Evolutionary conservation across 1,140 invertebrate genomes (phyloP).

Genomic region (Reticulitermes speratus): DNA sequence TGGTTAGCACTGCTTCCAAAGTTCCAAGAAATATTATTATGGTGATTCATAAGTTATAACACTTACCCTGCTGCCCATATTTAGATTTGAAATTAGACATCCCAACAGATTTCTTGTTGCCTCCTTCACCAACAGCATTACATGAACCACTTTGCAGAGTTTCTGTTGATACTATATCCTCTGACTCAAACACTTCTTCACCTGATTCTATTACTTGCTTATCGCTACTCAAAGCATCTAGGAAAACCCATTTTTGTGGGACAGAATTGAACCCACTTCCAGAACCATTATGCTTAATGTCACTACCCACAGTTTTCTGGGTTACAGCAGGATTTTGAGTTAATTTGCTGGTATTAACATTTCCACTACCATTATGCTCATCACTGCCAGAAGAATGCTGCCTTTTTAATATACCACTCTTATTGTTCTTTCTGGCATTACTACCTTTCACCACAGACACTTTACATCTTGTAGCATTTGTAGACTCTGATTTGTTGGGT

Average conservation of each 20-base stretch:
- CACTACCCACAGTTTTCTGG: conserved; percentile 38
- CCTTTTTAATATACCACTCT: conserved; percentile 45
- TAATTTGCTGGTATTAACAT: conserved; percentile 2
- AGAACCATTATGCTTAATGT: conserved; percentile 43
- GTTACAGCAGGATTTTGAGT: conserved; percentile 33
- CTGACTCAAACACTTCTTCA: conserved; percentile 23
- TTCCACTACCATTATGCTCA: conserved; percentile 44
- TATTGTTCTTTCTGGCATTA: conserved; percentile 46
- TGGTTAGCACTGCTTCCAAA: too few relatives aligned
- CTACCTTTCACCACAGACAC: conserved; percentile 41
- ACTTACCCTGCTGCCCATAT: conserved; percentile 8
- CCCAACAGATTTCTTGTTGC: conserved; percentile 29
- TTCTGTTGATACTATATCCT: conserved; percentile 11
- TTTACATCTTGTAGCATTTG: not conserved
- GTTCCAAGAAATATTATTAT: too few relatives aligned
- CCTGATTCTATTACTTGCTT: conserved; percentile 13
- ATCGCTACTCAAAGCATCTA: conserved; percentile 39
- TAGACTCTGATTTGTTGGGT: conserved; percentile 22
- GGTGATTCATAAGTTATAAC: not conserved
- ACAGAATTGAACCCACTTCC: conserved; percentile 22
- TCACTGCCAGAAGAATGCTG: conserved; percentile 55
- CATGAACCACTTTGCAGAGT: not conserved
- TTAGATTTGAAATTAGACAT: conserved; percentile 26
- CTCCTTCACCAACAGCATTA: not conserved
- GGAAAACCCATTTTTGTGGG: conserved; percentile 37